Percentiles rank a stretch among this genome's conserved stretches.
Evolutionary conservation across 1,140 invertebrate species (phyloP).

Genomic region (Saxidomus purpurata): DNA sequence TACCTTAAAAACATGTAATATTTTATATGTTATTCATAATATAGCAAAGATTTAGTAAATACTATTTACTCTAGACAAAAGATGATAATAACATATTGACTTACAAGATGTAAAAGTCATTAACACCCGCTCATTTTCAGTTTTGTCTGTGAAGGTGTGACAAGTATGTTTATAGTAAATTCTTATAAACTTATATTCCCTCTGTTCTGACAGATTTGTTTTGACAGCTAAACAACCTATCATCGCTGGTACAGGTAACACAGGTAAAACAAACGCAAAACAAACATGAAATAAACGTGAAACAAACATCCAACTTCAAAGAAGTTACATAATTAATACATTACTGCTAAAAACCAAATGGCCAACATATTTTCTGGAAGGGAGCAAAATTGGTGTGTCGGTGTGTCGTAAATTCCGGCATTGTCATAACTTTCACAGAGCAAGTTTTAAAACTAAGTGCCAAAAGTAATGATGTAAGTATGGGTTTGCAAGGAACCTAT

Average conservation of each 20-base stretch:
- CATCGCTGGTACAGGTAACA: neutral
- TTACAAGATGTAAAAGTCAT: neutral
- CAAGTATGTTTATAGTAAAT: neutral
- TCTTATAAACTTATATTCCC: neutral
- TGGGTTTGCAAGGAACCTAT: neutral
- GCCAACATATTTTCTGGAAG: slow-evolving; percentile 18
- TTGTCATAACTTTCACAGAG: neutral
- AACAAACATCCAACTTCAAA: neutral
- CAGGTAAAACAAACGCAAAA: neutral
- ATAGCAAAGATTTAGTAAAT: too few relatives aligned
- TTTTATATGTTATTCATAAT: too few relatives aligned
- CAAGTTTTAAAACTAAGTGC: neutral
- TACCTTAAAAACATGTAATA: too few relatives aligned
- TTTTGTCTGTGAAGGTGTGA: neutral
- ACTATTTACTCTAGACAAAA: too few relatives aligned
- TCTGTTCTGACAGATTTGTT: neutral
- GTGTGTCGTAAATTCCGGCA: slow-evolving; percentile 1
- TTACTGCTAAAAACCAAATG: neutral
- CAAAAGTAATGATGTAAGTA: neutral
- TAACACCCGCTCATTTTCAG: neutral
- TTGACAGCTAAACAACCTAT: neutral
- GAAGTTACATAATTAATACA: neutral
- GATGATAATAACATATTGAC: too few relatives aligned
- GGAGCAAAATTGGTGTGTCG: neutral
- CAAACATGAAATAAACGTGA: neutral